phyloP scores from a whole-genome alignment of 2,888 invertebrate species.

The Chelonus formosanus region DNA sequence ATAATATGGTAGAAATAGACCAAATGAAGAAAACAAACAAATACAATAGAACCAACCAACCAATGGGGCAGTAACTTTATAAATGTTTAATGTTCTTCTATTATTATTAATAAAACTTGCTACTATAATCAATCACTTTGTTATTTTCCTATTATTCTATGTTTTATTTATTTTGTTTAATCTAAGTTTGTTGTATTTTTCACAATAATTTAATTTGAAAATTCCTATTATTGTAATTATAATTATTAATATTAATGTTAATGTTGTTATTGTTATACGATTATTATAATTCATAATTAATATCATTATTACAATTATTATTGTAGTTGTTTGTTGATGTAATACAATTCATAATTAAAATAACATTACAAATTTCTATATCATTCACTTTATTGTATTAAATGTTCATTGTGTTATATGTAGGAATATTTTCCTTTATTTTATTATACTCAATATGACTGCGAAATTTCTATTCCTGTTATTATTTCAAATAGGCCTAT shows the following conservation, averaged over 20 bases:
- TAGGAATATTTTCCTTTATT: slow-evolving; percentile 37
- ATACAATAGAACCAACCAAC: slow-evolving; percentile 52
- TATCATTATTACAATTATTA: too few species aligned
- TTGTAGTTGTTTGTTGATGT: too few species aligned
- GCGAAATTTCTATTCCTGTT: slow-evolving; percentile 40
- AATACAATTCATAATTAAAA: slow-evolving; percentile 50
- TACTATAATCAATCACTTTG: slow-evolving; percentile 60
- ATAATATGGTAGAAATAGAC: not conserved
- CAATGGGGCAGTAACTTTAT: slow-evolving; percentile 56
- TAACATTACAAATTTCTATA: slow-evolving; percentile 52
- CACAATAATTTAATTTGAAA: slow-evolving; percentile 55
- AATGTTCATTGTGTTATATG: slow-evolving; percentile 39
- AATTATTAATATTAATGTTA: too few species aligned
- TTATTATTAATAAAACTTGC: slow-evolving; percentile 21
- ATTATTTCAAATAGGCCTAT: slow-evolving; percentile 29
- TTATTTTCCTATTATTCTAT: slow-evolving; percentile 64
- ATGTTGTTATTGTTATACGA: too few species aligned
- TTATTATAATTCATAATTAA: too few species aligned
- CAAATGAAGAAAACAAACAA: not conserved
- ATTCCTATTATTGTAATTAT: slow-evolving; percentile 43
- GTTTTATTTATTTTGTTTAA: slow-evolving; percentile 47
- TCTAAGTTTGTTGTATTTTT: slow-evolving; percentile 38
- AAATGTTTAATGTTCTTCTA: slow-evolving; percentile 51
- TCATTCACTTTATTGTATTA: slow-evolving; percentile 53
- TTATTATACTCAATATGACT: slow-evolving; percentile 46